Conservation (phyloP, 1,140 invertebrate genomes). For the Acromyrmex echinatior region DNA sequence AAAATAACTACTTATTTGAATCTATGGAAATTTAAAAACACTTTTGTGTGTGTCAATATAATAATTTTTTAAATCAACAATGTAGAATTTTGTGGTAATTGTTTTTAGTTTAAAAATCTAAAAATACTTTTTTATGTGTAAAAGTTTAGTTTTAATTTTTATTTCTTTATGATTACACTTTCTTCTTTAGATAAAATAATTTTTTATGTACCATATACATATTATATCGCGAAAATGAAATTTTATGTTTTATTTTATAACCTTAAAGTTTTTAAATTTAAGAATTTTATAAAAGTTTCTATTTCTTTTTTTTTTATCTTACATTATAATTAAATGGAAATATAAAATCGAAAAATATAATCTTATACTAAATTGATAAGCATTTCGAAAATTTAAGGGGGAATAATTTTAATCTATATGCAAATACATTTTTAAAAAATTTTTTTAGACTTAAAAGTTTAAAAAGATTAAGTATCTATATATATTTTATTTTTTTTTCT, state of each 20-base stretch:
- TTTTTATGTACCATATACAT: not conserved
- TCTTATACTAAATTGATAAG: not conserved
- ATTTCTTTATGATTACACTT: too few relatives aligned
- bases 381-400: not conserved
- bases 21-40: not conserved
- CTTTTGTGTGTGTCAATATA: not conserved
- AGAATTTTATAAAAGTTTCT: not conserved
- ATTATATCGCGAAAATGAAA: not conserved
- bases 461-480: too few relatives aligned
- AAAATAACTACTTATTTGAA: not conserved
- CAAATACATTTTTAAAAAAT: not conserved
- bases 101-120: not conserved
- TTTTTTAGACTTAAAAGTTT: too few relatives aligned
- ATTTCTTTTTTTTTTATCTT: not conserved
- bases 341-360: not conserved
- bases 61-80: not conserved
- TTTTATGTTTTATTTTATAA: constrained; percentile 38
- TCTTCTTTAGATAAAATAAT: not conserved
- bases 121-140: too few relatives aligned
- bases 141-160: too few relatives aligned
- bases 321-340: not conserved
- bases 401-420: not conserved
- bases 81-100: not conserved
- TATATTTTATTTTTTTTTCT: too few relatives aligned
- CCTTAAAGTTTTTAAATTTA: constrained; percentile 2